Evolutionary conservation across 2,113 vertebrate species (phyloP), one percentile per base, ranked within the genome.

Genomic region (Cottus gobio): DNA sequence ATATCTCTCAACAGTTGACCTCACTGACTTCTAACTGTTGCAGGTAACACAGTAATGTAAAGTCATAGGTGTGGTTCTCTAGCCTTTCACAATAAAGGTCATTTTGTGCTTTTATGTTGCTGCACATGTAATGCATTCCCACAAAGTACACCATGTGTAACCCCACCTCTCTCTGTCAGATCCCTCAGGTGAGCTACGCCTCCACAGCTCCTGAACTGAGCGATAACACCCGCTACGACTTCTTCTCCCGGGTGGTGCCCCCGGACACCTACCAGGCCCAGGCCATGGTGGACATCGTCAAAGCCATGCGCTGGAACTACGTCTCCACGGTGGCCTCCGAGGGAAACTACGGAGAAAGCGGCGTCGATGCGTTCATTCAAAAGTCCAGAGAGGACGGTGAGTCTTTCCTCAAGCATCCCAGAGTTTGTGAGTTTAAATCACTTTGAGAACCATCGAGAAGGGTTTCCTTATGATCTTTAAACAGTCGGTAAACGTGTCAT

Each of bases 271-370:
- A 97, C 92, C 97, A 98, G 93, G 97, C 97, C 48, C 97, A 99
- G 91, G 97, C 97, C 74, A 99, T 99, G 97, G 96, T 98, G 92
- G 97, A 99, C 93, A 98, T 99, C 0, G 97, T 98, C 81, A 98
- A 96, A 60, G 96, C 96, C 63, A 96, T 99, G 94, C 95, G 94
- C 86, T 99, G 97, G 97, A 98, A 97, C 90, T 99, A 99, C 0
- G 97, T 99, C 85, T 98, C 97, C 90, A 99, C 97, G 1, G 93
- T 99, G 58, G 97, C 97, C 79, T 99, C 97, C 0, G 97, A 98
- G 92, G 97, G 97, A 79, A 99, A 96, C 95, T 99, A 99, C 0
- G 97, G 97, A 0, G 97, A 99, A 79, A 99, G 97, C 0, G 97
- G 97, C 0, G 97, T 99, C 48, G 97, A 99, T 22, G 97, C 97